phyloP scores from a whole-genome alignment of 2,113 vertebrate genomes.

The Antennarius striatus region DNA sequence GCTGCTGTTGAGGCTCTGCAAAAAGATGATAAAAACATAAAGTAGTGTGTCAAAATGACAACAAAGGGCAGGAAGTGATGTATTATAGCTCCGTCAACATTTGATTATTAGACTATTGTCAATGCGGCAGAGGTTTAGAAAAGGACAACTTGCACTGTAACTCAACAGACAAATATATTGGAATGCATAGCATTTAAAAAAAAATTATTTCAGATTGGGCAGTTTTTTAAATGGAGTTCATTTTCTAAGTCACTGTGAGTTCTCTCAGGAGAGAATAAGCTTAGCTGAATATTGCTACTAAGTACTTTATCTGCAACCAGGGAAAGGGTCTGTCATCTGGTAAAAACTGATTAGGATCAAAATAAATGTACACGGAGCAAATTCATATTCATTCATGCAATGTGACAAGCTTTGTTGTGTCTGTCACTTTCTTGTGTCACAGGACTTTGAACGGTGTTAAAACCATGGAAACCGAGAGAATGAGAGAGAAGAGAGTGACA shows the following conservation, averaged over 20 bases:
- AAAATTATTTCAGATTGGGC: too few relatives aligned
- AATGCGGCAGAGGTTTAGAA: not conserved
- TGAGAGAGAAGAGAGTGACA: slow-evolving; percentile 45
- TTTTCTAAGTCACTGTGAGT: slow-evolving; percentile 1
- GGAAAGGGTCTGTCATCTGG: slow-evolving; percentile 29
- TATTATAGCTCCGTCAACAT: slow-evolving; percentile 7
- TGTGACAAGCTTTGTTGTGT: slow-evolving; percentile 43
- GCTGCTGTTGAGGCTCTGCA: slow-evolving; percentile 79
- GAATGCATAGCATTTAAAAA: too few relatives aligned
- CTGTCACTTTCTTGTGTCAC: slow-evolving; percentile 38
- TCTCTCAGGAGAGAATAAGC: slow-evolving; percentile 14
- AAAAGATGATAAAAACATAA: slow-evolving; percentile 25
- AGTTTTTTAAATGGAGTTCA: not conserved
- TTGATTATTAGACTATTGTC: not conserved
- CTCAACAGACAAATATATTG: too few relatives aligned
- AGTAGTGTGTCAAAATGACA: not conserved
- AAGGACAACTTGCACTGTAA: too few relatives aligned
- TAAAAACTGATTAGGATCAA: slow-evolving; percentile 32
- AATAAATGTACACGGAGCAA: slow-evolving; percentile 27
- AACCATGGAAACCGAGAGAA: slow-evolving; percentile 40
- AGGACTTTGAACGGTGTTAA: slow-evolving; percentile 21
- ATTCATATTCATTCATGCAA: slow-evolving; percentile 47
- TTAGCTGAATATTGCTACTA: slow-evolving; percentile 21
- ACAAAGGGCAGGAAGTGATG: not conserved
- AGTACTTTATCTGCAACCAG: slow-evolving; percentile 20